phyloP scores from a whole-genome alignment of 2,888 invertebrate genomes.

The Dynastes hyllus region DNA sequence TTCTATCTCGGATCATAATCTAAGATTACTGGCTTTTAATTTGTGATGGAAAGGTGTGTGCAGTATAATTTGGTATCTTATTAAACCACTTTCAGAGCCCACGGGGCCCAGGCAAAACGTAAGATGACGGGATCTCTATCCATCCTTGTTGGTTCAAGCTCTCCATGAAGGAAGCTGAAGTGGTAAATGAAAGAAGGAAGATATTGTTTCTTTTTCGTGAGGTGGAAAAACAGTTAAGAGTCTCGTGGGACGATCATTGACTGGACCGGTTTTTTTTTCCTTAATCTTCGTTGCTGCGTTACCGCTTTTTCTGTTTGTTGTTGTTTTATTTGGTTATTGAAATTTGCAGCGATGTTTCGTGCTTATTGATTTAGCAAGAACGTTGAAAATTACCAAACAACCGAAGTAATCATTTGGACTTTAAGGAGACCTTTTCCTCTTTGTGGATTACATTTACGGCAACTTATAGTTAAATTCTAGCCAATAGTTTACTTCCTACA shows the following conservation, averaged over 20 bases:
- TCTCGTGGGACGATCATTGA: slow-evolving; percentile 17
- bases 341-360: slow-evolving; percentile 10
- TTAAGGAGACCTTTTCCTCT: neutral
- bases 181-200: neutral
- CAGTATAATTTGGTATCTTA: slow-evolving; percentile 62
- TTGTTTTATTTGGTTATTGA: slow-evolving; percentile 19
- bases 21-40: slow-evolving; percentile 62
- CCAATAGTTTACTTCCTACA: neutral
- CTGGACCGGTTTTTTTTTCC: slow-evolving; percentile 22
- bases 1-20: slow-evolving; percentile 59
- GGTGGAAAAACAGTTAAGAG: slow-evolving; percentile 14
- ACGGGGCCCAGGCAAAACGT: slow-evolving; percentile 43
- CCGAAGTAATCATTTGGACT: neutral
- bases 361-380: neutral
- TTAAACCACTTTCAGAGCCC: slow-evolving; percentile 57
- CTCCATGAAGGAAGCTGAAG: neutral
- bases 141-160: neutral
- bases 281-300: neutral
- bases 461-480: neutral
- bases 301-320: neutral
- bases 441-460: no score
- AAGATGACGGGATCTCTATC: slow-evolving; percentile 1
- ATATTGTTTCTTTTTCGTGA: neutral
- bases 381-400: neutral
- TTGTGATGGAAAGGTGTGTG: slow-evolving; percentile 62